phyloP scores from a whole-genome alignment of 2,113 vertebrate genomes.

The Antechinus stuartii region DNA sequence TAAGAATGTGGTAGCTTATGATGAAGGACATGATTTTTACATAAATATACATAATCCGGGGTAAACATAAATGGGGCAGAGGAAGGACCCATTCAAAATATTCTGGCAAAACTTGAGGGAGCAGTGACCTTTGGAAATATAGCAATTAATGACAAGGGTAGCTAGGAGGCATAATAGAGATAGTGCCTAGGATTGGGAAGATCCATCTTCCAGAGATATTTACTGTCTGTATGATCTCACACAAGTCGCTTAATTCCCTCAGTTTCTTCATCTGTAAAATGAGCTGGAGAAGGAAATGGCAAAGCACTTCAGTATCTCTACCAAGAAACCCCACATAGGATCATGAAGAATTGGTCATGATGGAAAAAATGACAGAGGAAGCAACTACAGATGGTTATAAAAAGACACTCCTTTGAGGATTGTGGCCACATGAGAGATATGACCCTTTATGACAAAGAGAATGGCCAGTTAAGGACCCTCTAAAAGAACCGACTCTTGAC shows the following conservation, averaged over 20 bases:
- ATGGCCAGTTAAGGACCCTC: neutral
- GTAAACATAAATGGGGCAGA: neutral
- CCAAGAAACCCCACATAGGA: neutral
- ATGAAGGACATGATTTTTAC: neutral
- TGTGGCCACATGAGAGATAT: neutral
- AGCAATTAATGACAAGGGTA: neutral
- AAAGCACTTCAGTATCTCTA: neutral
- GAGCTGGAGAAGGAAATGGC: neutral
- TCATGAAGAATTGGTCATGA: neutral
- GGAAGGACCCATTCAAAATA: neutral
- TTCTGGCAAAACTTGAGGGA: neutral
- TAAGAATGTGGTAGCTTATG: neutral
- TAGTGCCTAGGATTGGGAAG: neutral
- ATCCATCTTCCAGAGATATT: neutral
- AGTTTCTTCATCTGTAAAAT: neutral
- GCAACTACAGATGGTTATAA: neutral
- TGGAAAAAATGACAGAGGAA: neutral
- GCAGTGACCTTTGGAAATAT: neutral
- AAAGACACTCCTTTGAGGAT: neutral
- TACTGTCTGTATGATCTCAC: neutral
- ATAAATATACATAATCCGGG: neutral
- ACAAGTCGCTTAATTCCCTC: neutral
- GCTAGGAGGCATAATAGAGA: neutral
- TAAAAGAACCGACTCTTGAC: neutral
- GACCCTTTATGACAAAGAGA: neutral